phyloP scores from a whole-genome alignment of 1,140 invertebrate genomes.

The Temnothorax curvispinosus region DNA sequence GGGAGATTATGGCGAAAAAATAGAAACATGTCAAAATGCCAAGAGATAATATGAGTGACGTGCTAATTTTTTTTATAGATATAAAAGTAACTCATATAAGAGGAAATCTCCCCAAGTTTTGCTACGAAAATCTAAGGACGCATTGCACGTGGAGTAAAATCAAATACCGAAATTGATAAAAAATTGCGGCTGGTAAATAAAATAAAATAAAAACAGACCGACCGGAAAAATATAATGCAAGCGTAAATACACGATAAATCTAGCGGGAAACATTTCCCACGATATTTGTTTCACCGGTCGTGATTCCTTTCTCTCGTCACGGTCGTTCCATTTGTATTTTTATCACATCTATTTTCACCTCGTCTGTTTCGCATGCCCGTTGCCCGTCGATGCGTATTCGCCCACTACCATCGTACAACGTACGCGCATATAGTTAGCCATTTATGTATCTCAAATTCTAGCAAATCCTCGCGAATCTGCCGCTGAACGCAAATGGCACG shows the following conservation, averaged over 20 bases:
- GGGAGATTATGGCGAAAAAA: not conserved
- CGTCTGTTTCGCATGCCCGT: slow-evolving; percentile 42
- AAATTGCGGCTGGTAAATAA: slow-evolving; percentile 67
- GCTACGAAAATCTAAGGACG: not conserved
- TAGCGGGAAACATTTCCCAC: slow-evolving; percentile 53
- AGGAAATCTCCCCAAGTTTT: not conserved
- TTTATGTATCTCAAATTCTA: slow-evolving; percentile 61
- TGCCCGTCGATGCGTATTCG: slow-evolving; percentile 35
- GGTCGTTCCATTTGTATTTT: slow-evolving; percentile 65
- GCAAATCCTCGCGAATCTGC: slow-evolving; percentile 60
- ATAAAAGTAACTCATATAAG: not conserved
- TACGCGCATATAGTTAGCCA: slow-evolving; percentile 59
- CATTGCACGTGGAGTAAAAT: not conserved
- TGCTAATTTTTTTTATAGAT: not conserved
- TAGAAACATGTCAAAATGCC: not conserved
- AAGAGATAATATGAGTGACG: not conserved
- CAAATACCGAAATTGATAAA: slow-evolving; percentile 44
- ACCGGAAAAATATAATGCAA: slow-evolving; percentile 63
- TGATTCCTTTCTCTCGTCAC: slow-evolving; percentile 53
- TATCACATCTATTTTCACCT: slow-evolving; percentile 72
- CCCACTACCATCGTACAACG: slow-evolving; percentile 17
- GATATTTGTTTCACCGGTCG: slow-evolving; percentile 65
- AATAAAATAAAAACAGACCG: slow-evolving; percentile 42
- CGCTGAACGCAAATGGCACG: slow-evolving; percentile 60
- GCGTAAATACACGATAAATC: slow-evolving; percentile 64